Conservation (phyloP, 2,888 invertebrate genomes). For the Strigamia crassipes region DNA sequence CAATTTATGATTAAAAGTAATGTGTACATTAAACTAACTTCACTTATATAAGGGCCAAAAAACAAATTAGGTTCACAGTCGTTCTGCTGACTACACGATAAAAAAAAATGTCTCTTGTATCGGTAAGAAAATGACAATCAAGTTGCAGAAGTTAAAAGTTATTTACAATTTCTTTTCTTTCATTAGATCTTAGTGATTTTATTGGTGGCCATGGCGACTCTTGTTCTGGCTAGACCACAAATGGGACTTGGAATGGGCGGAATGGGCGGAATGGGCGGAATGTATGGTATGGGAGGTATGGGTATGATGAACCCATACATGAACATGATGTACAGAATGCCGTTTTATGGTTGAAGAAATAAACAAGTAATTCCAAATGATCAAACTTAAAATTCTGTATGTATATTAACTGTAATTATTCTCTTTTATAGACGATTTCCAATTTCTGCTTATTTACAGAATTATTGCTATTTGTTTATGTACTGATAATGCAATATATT, state of each 20-base stretch:
- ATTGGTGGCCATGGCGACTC: background rate
- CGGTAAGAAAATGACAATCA: background rate
- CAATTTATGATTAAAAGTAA: background rate
- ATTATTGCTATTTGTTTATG: background rate
- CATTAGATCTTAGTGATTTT: background rate
- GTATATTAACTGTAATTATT: background rate
- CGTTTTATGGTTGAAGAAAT: background rate
- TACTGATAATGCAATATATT: background rate
- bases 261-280: background rate
- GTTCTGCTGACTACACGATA: background rate
- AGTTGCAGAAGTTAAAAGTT: background rate
- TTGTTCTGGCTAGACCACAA: background rate
- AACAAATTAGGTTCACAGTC: background rate
- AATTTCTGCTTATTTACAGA: background rate
- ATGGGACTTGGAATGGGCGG: conserved; percentile 21
- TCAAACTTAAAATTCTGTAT: background rate
- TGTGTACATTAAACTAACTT: background rate
- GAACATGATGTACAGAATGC: background rate
- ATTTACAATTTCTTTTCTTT: background rate
- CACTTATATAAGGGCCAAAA: background rate
- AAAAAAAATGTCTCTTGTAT: conserved; percentile 21
- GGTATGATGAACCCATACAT: conserved; percentile 2
- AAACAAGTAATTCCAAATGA: background rate
- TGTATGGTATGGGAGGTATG: background rate
- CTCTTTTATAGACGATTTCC: background rate